Evolutionary conservation across 1,140 invertebrate genomes (phyloP), one percentile per base, ranked within the genome.

Genomic region (Euglossa dilemma): DNA sequence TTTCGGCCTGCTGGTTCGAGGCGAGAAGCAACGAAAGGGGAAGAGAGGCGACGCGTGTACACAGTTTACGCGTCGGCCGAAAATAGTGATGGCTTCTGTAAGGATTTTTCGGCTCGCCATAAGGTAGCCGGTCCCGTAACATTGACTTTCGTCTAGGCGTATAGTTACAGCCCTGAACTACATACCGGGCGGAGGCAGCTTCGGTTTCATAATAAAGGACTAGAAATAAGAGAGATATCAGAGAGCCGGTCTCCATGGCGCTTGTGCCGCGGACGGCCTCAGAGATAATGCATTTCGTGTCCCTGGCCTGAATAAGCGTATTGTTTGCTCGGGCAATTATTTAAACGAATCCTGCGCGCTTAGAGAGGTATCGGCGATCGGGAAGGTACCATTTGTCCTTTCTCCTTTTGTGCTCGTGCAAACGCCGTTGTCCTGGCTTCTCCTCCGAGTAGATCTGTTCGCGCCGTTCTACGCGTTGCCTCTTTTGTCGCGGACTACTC

Each of bases 81-180:
- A 80, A 80, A 80, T 80, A 80, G 72, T 50, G 59, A 54, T 45
- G 16, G 52, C 8, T 56, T 50, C 50, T 25, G 18, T 25, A 45
- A 45, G 11, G 63, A 69, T 63, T 73, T 45, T 63, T 54, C 70
- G 43, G 25, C 52, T 6, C 70, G 28, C 45, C n/a, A 45, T 45
- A 9, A n/a, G 18, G 20, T n/a, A 25, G 57, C 57, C 50, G 36
- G 36, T 36, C 36, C 12, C 69, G 67, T 80, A 80, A 80, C 77
- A 80, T 80, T 78, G 64, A 77, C 74, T 83, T 78, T 77, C 81
- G 75, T 52, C 78, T 80, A 74, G 50, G 25, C 16, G n/a, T 66
- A 57, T 56, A 50, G 63, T 76, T 87, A 80, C 72, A 78, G 76
- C 77, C 85, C 63, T 87, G 78, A 87, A 88, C 83, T 80, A 82